Evolutionary conservation across 2,888 invertebrate species (phyloP).

Genomic region (Ernsta delagoae): DNA sequence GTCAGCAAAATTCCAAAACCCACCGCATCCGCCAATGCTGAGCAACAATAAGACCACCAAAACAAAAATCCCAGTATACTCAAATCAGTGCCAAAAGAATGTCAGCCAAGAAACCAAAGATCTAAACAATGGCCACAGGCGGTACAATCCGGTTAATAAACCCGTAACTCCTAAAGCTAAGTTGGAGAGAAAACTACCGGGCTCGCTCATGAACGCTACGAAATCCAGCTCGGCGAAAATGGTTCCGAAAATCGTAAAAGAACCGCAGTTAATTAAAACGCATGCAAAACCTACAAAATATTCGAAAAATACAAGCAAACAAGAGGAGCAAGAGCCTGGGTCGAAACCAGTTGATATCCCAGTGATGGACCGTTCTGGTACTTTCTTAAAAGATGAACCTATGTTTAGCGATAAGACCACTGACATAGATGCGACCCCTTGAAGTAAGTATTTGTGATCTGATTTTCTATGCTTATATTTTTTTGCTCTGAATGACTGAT

Average conservation of each 20-base stretch:
- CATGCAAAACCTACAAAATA: conserved; percentile 33
- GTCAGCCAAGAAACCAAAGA: conserved; percentile 38
- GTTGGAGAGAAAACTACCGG: conserved; percentile 44
- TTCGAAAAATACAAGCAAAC: conserved; percentile 40
- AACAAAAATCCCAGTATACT: conserved; percentile 68
- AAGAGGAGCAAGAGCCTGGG: conserved; percentile 31
- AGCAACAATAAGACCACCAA: conserved; percentile 47
- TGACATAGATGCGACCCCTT: conserved; percentile 57
- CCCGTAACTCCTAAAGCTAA: conserved; percentile 36
- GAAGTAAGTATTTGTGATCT: conserved; percentile 1
- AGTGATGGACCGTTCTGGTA: conserved; percentile 68
- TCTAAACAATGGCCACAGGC: conserved; percentile 6
- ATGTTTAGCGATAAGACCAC: conserved; percentile 75
- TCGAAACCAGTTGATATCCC: conserved; percentile 1
- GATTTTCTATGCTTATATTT: too few species aligned
- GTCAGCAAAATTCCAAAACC: not conserved
- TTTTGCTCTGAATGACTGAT: too few species aligned
- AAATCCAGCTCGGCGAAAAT: conserved; percentile 85
- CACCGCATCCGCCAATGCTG: conserved; percentile 35
- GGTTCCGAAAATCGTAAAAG: conserved; percentile 66
- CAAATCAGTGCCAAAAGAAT: conserved; percentile 47
- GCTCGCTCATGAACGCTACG: conserved; percentile 83
- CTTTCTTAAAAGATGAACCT: conserved; percentile 90
- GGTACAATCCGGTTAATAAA: conserved; percentile 3
- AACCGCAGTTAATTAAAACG: conserved; percentile 40